Percentiles rank a stretch among this genome's conserved stretches.
phyloP scores from a whole-genome alignment of 2,113 vertebrate genomes.

The Epinephelus lanceolatus region DNA sequence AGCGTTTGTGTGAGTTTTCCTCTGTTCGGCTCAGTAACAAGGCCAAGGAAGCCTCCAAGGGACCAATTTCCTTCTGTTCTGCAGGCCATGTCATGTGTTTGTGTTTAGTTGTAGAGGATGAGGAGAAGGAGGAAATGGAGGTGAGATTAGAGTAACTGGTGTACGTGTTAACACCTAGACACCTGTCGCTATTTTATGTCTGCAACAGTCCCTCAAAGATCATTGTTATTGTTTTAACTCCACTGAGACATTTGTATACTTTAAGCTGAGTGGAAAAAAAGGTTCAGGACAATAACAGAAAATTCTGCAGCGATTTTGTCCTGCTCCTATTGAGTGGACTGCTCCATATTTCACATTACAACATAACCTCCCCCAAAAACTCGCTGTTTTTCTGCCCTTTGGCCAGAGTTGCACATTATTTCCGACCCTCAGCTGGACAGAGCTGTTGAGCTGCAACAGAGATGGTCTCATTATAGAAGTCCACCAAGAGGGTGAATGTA shows the following conservation, averaged over 20 bases:
- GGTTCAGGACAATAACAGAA: constrained; percentile 19
- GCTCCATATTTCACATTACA: constrained; percentile 17
- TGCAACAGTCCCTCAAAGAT: constrained; percentile 15
- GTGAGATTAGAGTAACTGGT: constrained; percentile 69
- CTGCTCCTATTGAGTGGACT: background rate
- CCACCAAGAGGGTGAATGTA: constrained; percentile 14
- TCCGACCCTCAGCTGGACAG: constrained; percentile 22
- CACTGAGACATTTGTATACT: constrained; percentile 13
- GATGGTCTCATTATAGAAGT: constrained; percentile 44
- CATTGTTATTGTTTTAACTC: constrained; percentile 9
- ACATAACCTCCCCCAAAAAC: constrained; percentile 1
- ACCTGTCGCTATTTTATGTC: constrained; percentile 39
- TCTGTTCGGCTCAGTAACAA: constrained; percentile 63
- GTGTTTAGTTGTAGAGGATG: constrained; percentile 54
- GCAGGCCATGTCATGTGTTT: constrained; percentile 44
- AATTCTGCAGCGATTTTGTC: background rate
- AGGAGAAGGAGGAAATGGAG: constrained; percentile 32
- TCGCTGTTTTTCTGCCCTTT: constrained; percentile 33
- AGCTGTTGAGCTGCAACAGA: constrained; percentile 16
- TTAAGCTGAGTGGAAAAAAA: constrained; percentile 5
- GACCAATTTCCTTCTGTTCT: constrained; percentile 73
- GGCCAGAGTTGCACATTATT: constrained; percentile 20
- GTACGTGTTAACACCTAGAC: constrained; percentile 38
- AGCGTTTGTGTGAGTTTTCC: constrained; percentile 29
- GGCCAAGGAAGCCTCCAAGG: constrained; percentile 56